These are phyloP conservation scores for Rhingia rostrata DNA, from an alignment of 2,888 invertebrate species.

Conservation along the genomic window DNA sequence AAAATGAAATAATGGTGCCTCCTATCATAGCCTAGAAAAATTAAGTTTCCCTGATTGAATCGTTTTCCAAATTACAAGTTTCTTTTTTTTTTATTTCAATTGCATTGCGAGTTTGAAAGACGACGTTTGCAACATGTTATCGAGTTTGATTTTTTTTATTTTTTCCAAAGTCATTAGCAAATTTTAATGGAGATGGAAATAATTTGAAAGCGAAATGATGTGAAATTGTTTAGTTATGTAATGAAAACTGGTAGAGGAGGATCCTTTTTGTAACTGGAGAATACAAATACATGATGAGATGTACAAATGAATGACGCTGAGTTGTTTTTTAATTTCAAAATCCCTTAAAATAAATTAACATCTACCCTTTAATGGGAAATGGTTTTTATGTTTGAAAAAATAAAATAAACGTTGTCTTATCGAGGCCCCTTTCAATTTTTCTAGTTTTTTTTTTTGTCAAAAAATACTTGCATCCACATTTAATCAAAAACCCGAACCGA, in stretches of 20 bases:
- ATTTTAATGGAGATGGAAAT: slow-evolving; percentile 18
- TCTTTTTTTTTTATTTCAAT: background rate
- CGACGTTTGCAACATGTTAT: slow-evolving; percentile 59
- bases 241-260: slow-evolving; percentile 10
- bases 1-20: background rate
- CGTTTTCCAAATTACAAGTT: slow-evolving; percentile 32
- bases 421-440: no score
- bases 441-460: no score
- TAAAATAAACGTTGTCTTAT: no score
- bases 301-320: slow-evolving; percentile 3
- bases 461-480: no score
- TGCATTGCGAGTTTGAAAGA: background rate
- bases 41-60: background rate
- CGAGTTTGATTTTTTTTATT: slow-evolving; percentile 35
- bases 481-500: no score
- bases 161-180: slow-evolving; percentile 29
- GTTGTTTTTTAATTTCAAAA: background rate
- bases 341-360: no score
- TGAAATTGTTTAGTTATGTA: slow-evolving; percentile 16
- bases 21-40: slow-evolving; percentile 9
- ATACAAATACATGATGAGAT: slow-evolving; percentile 7
- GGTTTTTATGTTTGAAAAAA: no score
- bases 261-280: background rate
- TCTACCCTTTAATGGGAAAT: no score
- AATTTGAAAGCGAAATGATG: slow-evolving; percentile 18